Percentiles rank a stretch among this genome's conserved stretches.
phyloP scores from a whole-genome alignment of 2,888 invertebrate species.

The Dasysyrphus albostriatus region DNA sequence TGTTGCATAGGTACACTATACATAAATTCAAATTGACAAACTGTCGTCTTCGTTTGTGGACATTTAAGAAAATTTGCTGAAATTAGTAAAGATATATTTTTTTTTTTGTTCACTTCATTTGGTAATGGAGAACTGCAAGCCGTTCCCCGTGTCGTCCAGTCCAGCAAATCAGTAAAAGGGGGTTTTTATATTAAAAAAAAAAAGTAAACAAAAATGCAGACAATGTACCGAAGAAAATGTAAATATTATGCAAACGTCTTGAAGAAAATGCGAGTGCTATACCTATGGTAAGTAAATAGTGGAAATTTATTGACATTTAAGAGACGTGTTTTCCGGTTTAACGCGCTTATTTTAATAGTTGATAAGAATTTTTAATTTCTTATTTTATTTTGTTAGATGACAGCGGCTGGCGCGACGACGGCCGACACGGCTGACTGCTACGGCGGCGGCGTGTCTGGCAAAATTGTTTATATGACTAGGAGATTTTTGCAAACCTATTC shows the following conservation, averaged over 20 bases:
- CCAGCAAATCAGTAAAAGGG: background rate
- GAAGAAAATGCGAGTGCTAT: slow-evolving; percentile 17
- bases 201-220: slow-evolving; percentile 45
- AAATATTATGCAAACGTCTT: slow-evolving; percentile 51
- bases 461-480: background rate
- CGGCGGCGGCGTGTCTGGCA: background rate
- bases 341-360: slow-evolving; percentile 24
- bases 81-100: slow-evolving; percentile 37
- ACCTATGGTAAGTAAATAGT: slow-evolving; percentile 20
- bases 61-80: slow-evolving; percentile 42
- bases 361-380: slow-evolving; percentile 33
- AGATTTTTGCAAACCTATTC: background rate
- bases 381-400: background rate
- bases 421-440: background rate
- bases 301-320: slow-evolving; percentile 55
- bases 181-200: background rate
- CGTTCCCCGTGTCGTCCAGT: too few relatives aligned
- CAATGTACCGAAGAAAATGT: slow-evolving; percentile 53
- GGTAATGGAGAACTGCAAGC: background rate
- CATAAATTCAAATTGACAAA: slow-evolving; percentile 45
- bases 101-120: slow-evolving; percentile 6
- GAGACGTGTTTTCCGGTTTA: slow-evolving; percentile 62
- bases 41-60: slow-evolving; percentile 25
- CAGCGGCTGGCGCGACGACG: background rate
- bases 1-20: background rate